Percentiles rank a stretch among this genome's conserved stretches.
Evolutionary conservation across 2,888 invertebrate species (phyloP).

Genomic region (Megastigmus dorsalis): DNA sequence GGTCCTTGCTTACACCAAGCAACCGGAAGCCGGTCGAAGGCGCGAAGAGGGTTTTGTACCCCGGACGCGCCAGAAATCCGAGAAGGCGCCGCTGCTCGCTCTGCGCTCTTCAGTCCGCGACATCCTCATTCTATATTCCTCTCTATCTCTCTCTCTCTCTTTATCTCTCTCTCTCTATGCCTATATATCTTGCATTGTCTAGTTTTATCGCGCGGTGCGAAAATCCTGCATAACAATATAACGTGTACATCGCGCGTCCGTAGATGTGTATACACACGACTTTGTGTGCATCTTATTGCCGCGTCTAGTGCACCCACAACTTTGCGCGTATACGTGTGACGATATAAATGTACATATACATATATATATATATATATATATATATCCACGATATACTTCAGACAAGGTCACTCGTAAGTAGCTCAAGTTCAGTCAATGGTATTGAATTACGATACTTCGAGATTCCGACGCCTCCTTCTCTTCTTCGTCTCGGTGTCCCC

Average conservation of each 20-base stretch:
- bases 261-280: neutral
- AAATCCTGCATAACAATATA: too few relatives aligned
- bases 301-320: too few relatives aligned
- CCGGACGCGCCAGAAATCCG: slow-evolving; percentile 19
- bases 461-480: neutral
- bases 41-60: neutral
- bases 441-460: slow-evolving; percentile 65
- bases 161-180: too few relatives aligned
- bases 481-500: neutral
- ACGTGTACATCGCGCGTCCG: neutral
- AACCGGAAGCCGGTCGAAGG: slow-evolving; percentile 20
- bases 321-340: too few relatives aligned
- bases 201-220: neutral
- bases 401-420: slow-evolving; percentile 71
- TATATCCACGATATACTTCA: neutral
- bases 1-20: neutral
- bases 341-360: too few relatives aligned
- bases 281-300: too few relatives aligned
- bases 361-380: neutral
- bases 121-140: slow-evolving; percentile 14
- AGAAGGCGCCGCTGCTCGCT: slow-evolving; percentile 40
- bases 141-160: too few relatives aligned
- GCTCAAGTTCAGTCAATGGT: slow-evolving; percentile 70
- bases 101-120: neutral
- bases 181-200: neutral